Percentiles rank a stretch among this genome's conserved stretches.
Conservation (phyloP, 2,888 invertebrate genomes). For the Ormyrus thymus region DNA sequence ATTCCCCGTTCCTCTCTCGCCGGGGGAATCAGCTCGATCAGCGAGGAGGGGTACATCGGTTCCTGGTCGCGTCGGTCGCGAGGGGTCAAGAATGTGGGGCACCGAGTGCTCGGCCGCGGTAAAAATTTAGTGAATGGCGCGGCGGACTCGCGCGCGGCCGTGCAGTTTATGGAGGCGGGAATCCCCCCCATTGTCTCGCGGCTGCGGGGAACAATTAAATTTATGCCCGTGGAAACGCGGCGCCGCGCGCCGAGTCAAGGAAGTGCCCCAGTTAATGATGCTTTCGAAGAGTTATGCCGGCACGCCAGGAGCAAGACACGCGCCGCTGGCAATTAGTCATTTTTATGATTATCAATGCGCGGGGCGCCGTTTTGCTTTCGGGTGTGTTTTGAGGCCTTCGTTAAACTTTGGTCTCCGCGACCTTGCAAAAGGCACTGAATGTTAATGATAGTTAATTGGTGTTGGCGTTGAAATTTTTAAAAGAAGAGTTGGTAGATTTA, state of each 20-base stretch:
- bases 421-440: too few relatives aligned
- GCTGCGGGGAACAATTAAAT: constrained; percentile 42
- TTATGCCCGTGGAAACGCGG: constrained; percentile 47
- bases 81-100: too few relatives aligned
- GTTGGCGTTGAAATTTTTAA: too few relatives aligned
- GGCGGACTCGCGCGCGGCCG: neutral
- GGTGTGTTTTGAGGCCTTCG: too few relatives aligned
- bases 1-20: too few relatives aligned
- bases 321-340: constrained; percentile 3
- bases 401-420: too few relatives aligned
- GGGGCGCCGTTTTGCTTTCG: neutral
- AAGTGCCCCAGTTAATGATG: constrained; percentile 45
- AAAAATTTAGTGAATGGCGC: neutral
- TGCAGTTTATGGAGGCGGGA: neutral
- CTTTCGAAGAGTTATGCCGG: constrained; percentile 43
- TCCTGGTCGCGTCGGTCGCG: too few relatives aligned
- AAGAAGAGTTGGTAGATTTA: too few relatives aligned
- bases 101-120: too few relatives aligned
- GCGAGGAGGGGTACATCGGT: too few relatives aligned
- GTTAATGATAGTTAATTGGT: too few relatives aligned
- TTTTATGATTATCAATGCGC: constrained; percentile 32
- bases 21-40: too few relatives aligned
- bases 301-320: constrained; percentile 9
- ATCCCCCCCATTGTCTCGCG: constrained; percentile 18
- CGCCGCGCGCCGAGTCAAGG: constrained; percentile 8